Conservation (phyloP, 2,113 vertebrate species). For the Pelecanus crispus region DNA sequence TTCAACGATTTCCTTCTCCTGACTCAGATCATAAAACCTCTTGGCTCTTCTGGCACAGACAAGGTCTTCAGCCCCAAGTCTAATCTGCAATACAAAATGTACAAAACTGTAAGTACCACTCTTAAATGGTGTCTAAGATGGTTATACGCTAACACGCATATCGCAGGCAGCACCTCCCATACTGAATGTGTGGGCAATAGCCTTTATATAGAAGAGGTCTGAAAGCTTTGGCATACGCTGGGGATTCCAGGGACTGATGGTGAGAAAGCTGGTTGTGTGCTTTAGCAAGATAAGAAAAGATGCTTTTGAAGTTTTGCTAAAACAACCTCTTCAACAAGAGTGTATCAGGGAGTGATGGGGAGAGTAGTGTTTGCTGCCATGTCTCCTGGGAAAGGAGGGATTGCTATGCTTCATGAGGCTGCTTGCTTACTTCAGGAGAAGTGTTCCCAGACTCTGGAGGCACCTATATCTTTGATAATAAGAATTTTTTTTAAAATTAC, state of each 20-base stretch:
- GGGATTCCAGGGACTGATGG: not conserved
- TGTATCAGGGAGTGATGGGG: not conserved
- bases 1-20: slow-evolving; percentile 99
- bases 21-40: slow-evolving; percentile 92
- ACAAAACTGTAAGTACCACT: slow-evolving; percentile 88
- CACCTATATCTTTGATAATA: not conserved
- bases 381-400: not conserved
- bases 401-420: not conserved
- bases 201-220: not conserved
- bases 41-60: slow-evolving; percentile 89
- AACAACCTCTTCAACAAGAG: not conserved
- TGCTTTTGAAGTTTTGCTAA: not conserved
- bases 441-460: not conserved
- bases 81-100: slow-evolving; percentile 98
- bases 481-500: not conserved
- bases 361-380: not conserved
- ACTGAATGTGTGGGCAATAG: not conserved
- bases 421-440: not conserved
- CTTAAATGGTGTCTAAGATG: not conserved
- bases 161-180: not conserved
- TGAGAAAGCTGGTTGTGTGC: not conserved
- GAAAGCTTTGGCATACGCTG: not conserved
- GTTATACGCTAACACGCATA: not conserved
- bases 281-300: not conserved
- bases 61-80: slow-evolving; percentile 98